Evolutionary conservation across 2,113 vertebrate genomes (phyloP).

Genomic region (Oenanthe melanoleuca): DNA sequence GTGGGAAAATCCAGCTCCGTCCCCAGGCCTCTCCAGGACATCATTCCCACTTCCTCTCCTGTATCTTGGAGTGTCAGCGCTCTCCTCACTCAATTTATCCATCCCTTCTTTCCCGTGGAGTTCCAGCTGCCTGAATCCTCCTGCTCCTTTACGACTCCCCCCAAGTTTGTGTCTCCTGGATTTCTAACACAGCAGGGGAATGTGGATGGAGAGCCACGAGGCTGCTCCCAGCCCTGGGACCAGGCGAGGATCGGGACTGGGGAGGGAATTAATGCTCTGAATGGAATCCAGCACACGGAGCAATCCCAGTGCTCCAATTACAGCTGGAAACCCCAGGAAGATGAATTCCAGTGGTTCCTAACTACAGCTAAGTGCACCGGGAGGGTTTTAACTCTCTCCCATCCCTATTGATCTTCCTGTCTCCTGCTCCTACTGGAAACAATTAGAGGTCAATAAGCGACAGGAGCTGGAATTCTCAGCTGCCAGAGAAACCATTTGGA

Average conservation of each 20-base stretch:
- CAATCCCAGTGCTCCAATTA: not conserved
- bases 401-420: slow-evolving; percentile 65
- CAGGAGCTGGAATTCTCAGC: slow-evolving; percentile 66
- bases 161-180: not conserved
- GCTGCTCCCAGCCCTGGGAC: not conserved
- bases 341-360: slow-evolving; percentile 31
- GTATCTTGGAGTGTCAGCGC: accelerated
- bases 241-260: accelerated
- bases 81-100: not conserved
- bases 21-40: not conserved
- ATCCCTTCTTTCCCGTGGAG: accelerated
- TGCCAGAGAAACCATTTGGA: slow-evolving; percentile 66
- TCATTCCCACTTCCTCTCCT: not conserved
- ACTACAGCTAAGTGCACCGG: not conserved
- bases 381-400: slow-evolving; percentile 57
- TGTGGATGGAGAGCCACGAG: not conserved
- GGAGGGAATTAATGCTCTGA: not conserved
- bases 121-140: not conserved
- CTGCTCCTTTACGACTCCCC: not conserved
- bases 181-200: not conserved
- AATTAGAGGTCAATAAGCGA: slow-evolving; percentile 72
- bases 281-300: accelerated
- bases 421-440: slow-evolving; percentile 63
- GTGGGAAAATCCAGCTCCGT: not conserved
- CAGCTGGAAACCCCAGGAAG: slow-evolving; percentile 12